Evolutionary conservation across 1,140 invertebrate genomes (phyloP), one percentile per base, ranked within the genome.

Genomic region (Drosophila parvula): DNA sequence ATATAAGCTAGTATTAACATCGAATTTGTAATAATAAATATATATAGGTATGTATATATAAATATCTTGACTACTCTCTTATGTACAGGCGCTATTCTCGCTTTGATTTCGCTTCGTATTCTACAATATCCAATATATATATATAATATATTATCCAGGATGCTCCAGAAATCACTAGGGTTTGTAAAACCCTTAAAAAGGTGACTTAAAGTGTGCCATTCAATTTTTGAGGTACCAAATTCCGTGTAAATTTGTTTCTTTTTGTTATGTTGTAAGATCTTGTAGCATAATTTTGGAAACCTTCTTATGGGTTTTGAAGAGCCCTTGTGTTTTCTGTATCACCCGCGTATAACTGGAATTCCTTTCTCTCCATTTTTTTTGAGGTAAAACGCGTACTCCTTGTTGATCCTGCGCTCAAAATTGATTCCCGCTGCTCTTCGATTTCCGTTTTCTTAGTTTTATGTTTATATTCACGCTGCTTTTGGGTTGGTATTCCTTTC

Each of bases 1-100:
- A 32, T 16, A 50, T 50, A 53, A 27, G 45, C 45, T 69, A 69
- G 22, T 53, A 69, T 51, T 69, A 56, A 70, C 56, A 76, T 68
- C 9, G 34, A 38, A 76, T 43, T 58, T 45, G n/a, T 14, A 40
- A 30, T 55, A 38, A 32, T 60, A 60, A 40, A 36, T 57, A 62
- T 50, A 57, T 50, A 59, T 55, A 57, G 1, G 8, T 14, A 27
- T 30, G 28, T 30, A 48, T 48, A 48, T 48, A 30, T 0, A 48
- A 5, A 48, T 47, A 61, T 59, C 11, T 44, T 56, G 75, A 73
- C 61, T 75, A 70, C 50, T 56, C 44, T 22, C 10, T 41, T 70
- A 30, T 70, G 16, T 70, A 70, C 68, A 71, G 43, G 22, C 28
- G 6, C n/a, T 11, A 40, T 57, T n/a, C 14, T 41, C 48, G 40